Evolutionary conservation across 2,797 vertebrate species (phyloP), one percentile per base, ranked within the genome.

Genomic region (Crax fasciolata): DNA sequence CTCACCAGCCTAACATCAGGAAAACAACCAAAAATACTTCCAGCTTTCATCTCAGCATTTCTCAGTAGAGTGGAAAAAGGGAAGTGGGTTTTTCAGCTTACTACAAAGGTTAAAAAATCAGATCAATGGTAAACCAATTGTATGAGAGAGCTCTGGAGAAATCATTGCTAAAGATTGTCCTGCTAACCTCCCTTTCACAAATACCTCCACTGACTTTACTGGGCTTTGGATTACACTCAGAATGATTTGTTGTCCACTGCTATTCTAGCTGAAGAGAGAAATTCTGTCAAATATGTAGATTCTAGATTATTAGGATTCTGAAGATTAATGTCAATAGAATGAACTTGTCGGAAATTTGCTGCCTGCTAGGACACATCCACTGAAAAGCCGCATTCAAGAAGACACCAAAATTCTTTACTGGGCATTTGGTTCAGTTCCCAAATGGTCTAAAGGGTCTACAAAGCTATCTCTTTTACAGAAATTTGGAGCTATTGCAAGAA

Each of bases 141-240:
- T 59, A 90, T 86, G 84, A 76, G 49, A 81, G 83, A 78, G 52
- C 84, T 92, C 87, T 93, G 76, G 67, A 96, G 62, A 86, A 96
- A 95, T 92, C 82, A 93, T 92, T 95, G 86, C 90, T 92, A 81
- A 94, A 93, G 91, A 96, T 84, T 57, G 66, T 94, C 68, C 73
- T 90, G 66, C 79, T 87, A 90, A 93, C 87, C 82, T 88, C 67
- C 39, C 59, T 94, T 89, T 76, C 63, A 84, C 71, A 87, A 80
- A 96, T 27, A 27, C 78, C 77, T 95, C 76, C 89, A 86, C 80
- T 94, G 93, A 91, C 61, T 91, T 87, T 80, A 78, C 39, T 66
- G 76, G 49, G 66, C 82, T 91, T 90, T 93, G 87, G 70, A 95
- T 78, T 39, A 83, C 41, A 81, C 82, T 62, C 89, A 75, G 55